Evolutionary conservation across 1,140 invertebrate genomes (phyloP), one percentile per base, ranked within the genome.

Genomic region (Drosophila pachea): DNA sequence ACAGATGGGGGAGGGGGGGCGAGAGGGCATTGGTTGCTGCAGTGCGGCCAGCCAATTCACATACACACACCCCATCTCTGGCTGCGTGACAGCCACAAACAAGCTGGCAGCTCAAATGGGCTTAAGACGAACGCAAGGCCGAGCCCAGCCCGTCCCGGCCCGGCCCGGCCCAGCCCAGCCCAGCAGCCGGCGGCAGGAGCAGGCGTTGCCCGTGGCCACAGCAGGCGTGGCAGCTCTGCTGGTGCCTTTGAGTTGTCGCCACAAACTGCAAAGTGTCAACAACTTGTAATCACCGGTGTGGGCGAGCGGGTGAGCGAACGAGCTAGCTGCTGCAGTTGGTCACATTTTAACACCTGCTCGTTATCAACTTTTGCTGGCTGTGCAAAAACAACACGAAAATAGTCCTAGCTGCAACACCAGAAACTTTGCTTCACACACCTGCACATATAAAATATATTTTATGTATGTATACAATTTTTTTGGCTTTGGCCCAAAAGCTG

Each of bases 291-390:
- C 81, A 86, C 81, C 79, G 52, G 64, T 60, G 63, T 38, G 55
- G 70, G 38, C 31, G 4, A 31, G 47, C 47, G 7, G 47, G 29
- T 11, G 12, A n/a, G 6, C 31, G 11, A 33, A 43, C 62, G 58
- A 43, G 43, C 33, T 5, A 11, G 60, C 48, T 49, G 56, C 68
- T 59, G 68, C 79, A 70, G 76, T 81, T 74, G 81, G 76, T 86
- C 82, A 86, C 81, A 86, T 86, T 86, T 86, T 86, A 86, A 86
- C 81, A 86, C 81, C 81, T 86, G 81, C 81, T 86, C 81, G 81
- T 86, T 86, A 86, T 86, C 74, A 86, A 86, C 81, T 86, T 84
- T 86, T 86, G 71, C 76, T 74, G 68, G 81, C 68, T 42, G 59
- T 36, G 35, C 59, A 70, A 69, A 68, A 82, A 53, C 36, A 69